Conservation (phyloP, 1,140 invertebrate genomes). For the Adelges cooleyi region DNA sequence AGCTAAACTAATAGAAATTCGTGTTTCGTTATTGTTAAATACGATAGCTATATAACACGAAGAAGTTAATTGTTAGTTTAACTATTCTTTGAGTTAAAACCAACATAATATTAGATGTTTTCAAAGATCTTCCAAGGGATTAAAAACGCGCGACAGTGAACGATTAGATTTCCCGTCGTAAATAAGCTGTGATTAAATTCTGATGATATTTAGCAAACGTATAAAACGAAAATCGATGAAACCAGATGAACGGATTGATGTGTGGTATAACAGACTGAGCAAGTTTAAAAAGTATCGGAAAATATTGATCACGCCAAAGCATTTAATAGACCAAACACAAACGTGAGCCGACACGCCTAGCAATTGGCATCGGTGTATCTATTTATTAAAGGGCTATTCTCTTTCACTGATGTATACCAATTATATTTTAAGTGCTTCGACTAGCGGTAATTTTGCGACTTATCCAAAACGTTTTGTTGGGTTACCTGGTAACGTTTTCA, state of each 20-base stretch:
- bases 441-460: not conserved
- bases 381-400: not conserved
- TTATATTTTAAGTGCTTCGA: not conserved
- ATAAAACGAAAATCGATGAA: not conserved
- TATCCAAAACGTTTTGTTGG: constrained; percentile 1
- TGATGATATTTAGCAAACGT: not conserved
- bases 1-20: too few species aligned
- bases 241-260: not conserved
- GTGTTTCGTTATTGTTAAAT: too few species aligned
- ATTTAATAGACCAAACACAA: constrained; percentile 16
- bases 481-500: too few species aligned
- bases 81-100: too few species aligned
- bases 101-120: too few species aligned
- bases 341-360: constrained; percentile 5
- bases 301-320: too few species aligned
- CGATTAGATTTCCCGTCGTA: too few species aligned
- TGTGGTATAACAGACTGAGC: not conserved
- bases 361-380: not conserved
- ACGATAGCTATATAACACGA: too few species aligned
- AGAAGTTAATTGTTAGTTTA: too few species aligned
- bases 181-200: not conserved
- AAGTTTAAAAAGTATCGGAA: too few species aligned
- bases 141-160: too few species aligned
- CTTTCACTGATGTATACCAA: not conserved
- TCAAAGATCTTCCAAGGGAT: too few species aligned